Percentiles rank a stretch among this genome's conserved stretches.
These are phyloP conservation scores for Acanthiza pusilla DNA, from an alignment of 2,797 vertebrate species.

Conservation along the genomic window DNA sequence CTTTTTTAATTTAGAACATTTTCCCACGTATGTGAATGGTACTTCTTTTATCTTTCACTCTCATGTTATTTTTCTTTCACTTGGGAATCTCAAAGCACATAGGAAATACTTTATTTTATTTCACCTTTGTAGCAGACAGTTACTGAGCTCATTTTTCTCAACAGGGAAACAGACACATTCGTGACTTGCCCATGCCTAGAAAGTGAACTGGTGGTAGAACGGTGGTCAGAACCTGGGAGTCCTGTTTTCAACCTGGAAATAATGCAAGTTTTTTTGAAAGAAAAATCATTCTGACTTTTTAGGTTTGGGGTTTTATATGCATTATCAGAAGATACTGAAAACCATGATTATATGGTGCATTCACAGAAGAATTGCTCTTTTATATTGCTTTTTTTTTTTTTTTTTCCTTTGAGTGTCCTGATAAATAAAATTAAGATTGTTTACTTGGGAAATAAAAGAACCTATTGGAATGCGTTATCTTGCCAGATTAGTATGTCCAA, in stretches of 20 bases:
- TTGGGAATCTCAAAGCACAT: background rate
- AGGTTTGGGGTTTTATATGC: fast-evolving
- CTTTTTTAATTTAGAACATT: background rate
- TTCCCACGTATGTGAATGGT: background rate
- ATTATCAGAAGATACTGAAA: background rate
- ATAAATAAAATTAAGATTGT: background rate
- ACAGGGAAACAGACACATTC: background rate
- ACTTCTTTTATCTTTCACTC: background rate
- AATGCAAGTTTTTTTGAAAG: background rate
- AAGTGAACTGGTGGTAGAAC: background rate
- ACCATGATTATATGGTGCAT: fast-evolving
- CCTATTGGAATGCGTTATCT: background rate
- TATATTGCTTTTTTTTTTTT: background rate
- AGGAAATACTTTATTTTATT: background rate
- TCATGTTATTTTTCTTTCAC: background rate
- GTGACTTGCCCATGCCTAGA: background rate
- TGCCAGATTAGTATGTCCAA: background rate
- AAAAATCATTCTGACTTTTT: background rate
- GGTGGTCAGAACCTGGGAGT: background rate
- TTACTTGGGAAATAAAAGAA: background rate
- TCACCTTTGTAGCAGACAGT: background rate
- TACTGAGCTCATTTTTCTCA: background rate
- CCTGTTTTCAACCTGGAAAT: background rate
- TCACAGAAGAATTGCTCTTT: background rate
- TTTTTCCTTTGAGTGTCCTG: background rate